These are phyloP conservation scores for Turritopsis rubra DNA, from an alignment of 30 jellyfish, hydroid and myxozoan species.

Conservation along the genomic window DNA sequence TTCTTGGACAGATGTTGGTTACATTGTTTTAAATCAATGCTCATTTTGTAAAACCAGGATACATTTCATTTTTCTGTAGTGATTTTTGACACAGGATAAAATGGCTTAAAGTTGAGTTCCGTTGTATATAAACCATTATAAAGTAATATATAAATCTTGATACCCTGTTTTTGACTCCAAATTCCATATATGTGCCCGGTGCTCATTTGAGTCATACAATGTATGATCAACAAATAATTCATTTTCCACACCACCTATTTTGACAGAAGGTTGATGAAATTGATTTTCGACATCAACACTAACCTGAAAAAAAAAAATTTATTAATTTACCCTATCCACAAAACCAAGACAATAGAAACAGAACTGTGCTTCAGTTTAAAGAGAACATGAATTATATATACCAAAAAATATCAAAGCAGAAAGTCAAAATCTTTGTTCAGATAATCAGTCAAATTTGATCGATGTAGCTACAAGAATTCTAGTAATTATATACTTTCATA, in stretches of 20 bases:
- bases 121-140: no score
- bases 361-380: neutral
- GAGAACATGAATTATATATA: neutral
- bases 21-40: no score
- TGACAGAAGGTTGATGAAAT: slow-evolving; percentile 15
- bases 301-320: neutral
- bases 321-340: neutral
- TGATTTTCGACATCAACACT: slow-evolving; percentile 8
- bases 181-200: slow-evolving; percentile 61
- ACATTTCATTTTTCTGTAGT: no score
- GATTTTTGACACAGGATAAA: no score
- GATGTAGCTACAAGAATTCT: no score
- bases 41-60: no score
- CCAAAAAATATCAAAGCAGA: neutral
- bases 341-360: neutral
- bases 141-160: neutral
- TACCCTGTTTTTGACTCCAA: slow-evolving; percentile 65
- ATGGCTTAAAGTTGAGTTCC: no score
- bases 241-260: slow-evolving; percentile 41
- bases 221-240: slow-evolving; percentile 50
- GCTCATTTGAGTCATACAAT: slow-evolving; percentile 34
- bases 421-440: no score
- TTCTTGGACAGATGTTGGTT: no score
- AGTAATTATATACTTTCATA: no score
- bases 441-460: no score